Evolutionary conservation across 2,888 invertebrate species (phyloP), one percentile per base, ranked within the genome.

Genomic region (Parelbella ahira): DNA sequence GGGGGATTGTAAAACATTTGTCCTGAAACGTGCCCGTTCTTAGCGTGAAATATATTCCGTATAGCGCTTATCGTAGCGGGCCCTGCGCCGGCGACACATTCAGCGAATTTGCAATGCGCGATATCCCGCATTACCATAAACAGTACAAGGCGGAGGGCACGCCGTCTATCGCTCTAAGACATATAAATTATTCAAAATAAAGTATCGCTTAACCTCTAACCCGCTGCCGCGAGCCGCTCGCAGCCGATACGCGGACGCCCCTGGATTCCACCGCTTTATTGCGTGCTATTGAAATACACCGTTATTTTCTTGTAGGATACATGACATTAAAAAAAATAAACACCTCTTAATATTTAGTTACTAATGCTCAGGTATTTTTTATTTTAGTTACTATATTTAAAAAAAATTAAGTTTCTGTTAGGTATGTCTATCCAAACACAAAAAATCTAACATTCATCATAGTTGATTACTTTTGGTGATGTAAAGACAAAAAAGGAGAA

Each of bases 121-220:
- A 86, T 86, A 86, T 81, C 64, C 77, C 63, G 73, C 74, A 87
- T 87, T 87, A 84, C 82, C 87, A 87, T 87, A 87, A 87, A 81
- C 82, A 77, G 86, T 75, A 80, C 77, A 72, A 77, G 76, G 72
- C 77, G 79, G 81, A 84, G 83, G 75, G 83, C 83, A 83, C 68
- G 78, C 77, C 81, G 82, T 83, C 87, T 84, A 86, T 86, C 86
- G 84, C 73, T 63, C 68, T 70, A 72, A 78, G 79, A 84, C 83
- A 84, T 84, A 86, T 87, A 87, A 86, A 87, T 87, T 86, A 87
- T 87, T 87, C 87, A 87, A 86, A 87, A 86, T 87, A 86, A 87
- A 87, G 87, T 87, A 87, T 87, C 86, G 87, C 81, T 87, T 87
- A 87, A 84, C 87, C 87, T 57, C 54, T 71, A 80, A 84, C 79